These are phyloP conservation scores for Athripsodes cinereus DNA, from an alignment of 2,888 invertebrate genomes.

Conservation along the genomic window DNA sequence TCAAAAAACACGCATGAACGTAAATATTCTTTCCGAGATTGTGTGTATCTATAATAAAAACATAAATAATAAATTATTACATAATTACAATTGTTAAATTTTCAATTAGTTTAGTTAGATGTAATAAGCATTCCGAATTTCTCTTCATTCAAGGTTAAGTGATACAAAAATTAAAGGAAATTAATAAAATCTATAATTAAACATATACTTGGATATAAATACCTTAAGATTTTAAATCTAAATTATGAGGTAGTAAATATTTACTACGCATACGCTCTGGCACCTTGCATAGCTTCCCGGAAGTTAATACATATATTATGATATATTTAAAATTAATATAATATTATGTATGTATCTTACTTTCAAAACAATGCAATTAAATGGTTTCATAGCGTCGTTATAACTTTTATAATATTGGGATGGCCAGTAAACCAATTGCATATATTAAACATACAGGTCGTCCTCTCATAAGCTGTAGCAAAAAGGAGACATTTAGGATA, in stretches of 20 bases:
- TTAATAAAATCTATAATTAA: background rate
- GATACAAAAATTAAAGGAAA: background rate
- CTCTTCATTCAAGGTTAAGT: background rate
- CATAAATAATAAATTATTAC: too few relatives aligned
- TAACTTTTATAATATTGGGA: background rate
- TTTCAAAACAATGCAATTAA: background rate
- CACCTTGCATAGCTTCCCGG: constrained; percentile 3
- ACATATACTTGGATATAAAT: background rate
- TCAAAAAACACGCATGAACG: too few relatives aligned
- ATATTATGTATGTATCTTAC: background rate
- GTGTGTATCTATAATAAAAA: too few relatives aligned
- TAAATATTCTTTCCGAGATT: too few relatives aligned
- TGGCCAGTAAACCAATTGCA: background rate
- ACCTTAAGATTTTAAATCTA: background rate
- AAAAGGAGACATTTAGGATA: too few relatives aligned
- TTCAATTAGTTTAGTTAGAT: too few relatives aligned
- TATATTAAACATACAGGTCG: too few relatives aligned
- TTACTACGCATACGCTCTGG: background rate
- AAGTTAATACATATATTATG: too few relatives aligned
- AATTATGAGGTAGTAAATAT: background rate
- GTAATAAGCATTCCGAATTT: too few relatives aligned
- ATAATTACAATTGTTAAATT: too few relatives aligned
- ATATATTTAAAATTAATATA: too few relatives aligned
- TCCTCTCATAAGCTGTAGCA: too few relatives aligned
- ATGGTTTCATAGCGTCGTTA: background rate